phyloP scores from a whole-genome alignment of 2,888 invertebrate genomes.

The Blera fallax region DNA sequence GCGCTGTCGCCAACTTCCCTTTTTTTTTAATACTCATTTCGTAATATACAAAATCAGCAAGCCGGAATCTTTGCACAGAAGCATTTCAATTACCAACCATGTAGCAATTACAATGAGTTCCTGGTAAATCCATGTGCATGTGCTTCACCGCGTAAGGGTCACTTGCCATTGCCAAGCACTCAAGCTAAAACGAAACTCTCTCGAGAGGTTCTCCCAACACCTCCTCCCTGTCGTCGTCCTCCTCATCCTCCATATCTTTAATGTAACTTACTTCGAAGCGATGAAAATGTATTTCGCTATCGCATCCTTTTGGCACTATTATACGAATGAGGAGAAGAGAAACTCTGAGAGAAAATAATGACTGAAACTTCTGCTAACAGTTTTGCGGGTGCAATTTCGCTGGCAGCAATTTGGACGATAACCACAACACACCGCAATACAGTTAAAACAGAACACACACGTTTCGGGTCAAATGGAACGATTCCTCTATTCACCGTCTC shows the following conservation, averaged over 20 bases:
- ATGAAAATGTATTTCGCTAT: constrained; percentile 6
- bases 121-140: neutral
- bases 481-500: neutral
- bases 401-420: constrained; percentile 62
- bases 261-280: neutral
- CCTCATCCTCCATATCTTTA: neutral
- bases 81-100: constrained; percentile 30
- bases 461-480: constrained; percentile 23
- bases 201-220: neutral
- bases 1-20: neutral
- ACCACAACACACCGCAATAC: constrained; percentile 42
- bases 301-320: constrained; percentile 29
- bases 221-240: neutral
- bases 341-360: constrained; percentile 27
- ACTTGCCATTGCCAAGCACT: constrained; percentile 48
- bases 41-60: neutral
- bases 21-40: neutral
- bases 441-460: constrained; percentile 6
- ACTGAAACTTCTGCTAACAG: constrained; percentile 52
- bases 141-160: constrained; percentile 49
- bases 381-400: constrained; percentile 58
- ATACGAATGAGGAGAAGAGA: neutral
- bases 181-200: constrained; percentile 23
- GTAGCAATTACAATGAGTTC: constrained; percentile 11
- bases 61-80: neutral